These are phyloP conservation scores for Tiliacea citrago DNA, from an alignment of 2,888 invertebrate species.

Conservation along the genomic window DNA sequence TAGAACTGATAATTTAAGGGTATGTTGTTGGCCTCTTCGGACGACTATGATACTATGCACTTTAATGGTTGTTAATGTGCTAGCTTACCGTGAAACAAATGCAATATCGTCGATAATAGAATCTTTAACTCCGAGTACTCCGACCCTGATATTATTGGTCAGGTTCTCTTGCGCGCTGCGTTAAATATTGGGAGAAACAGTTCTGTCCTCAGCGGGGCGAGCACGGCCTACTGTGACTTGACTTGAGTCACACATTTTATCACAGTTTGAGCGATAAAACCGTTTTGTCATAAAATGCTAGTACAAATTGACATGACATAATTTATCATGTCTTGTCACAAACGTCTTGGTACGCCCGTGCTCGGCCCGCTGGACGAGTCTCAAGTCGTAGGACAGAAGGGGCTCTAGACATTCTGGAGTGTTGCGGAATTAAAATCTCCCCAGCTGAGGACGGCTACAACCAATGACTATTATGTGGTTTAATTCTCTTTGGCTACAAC, in stretches of 20 bases:
- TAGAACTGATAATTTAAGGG: slow-evolving; percentile 43
- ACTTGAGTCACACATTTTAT: no score
- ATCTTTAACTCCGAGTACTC: neutral
- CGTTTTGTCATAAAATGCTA: no score
- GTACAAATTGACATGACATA: no score
- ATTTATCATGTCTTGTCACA: no score
- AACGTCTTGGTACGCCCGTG: no score
- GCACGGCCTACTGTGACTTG: no score
- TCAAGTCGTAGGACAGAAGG: neutral
- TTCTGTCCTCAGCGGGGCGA: no score
- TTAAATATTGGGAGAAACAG: neutral
- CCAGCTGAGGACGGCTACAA: neutral
- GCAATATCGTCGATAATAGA: neutral
- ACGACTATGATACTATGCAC: neutral
- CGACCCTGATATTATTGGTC: neutral
- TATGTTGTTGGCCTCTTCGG: slow-evolving; percentile 27
- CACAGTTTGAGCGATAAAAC: no score
- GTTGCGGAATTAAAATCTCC: neutral
- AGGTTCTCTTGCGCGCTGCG: neutral
- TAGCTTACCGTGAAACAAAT: slow-evolving; percentile 30
- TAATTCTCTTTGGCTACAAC: no score
- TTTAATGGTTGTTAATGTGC: slow-evolving; percentile 24
- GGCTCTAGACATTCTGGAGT: neutral
- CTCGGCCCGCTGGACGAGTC: neutral
- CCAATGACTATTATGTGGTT: no score